A percentile compares a stretch with the other conserved stretches of the same genome.
Evolutionary conservation across 2,113 vertebrate species (phyloP).

Genomic region (Notechis scutatus): DNA sequence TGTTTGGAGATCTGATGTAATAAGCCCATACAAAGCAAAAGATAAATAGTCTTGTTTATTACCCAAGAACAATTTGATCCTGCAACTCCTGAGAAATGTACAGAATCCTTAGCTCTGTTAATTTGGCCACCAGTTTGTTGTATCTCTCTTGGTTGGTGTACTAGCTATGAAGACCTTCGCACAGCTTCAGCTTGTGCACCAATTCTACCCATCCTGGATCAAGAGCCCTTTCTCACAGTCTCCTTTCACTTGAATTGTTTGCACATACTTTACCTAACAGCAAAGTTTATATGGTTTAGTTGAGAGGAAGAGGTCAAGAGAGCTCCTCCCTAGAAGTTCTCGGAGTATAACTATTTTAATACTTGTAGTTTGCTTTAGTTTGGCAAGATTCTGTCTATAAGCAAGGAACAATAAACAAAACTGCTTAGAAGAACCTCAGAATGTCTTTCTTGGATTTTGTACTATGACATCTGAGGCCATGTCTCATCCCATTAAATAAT

Average conservation of each 20-base stretch:
- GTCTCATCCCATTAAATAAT: not conserved
- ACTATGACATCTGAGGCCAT: not conserved
- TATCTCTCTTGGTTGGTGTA: not conserved
- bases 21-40: not conserved
- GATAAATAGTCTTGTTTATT: not conserved
- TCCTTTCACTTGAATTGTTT: not conserved
- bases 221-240: not conserved
- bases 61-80: not conserved
- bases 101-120: not conserved
- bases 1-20: not conserved
- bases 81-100: not conserved
- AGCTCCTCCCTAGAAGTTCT: not conserved
- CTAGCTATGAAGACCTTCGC: not conserved
- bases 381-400: not conserved
- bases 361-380: not conserved
- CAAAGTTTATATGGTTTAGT: not conserved
- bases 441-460: not conserved
- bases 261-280: not conserved
- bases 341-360: not conserved
- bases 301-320: not conserved
- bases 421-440: not conserved
- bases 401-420: not conserved
- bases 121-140: not conserved
- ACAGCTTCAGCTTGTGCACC: not conserved
- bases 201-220: not conserved